phyloP scores from a whole-genome alignment of 2,113 vertebrate genomes.

The Pteruthius melanotis region DNA sequence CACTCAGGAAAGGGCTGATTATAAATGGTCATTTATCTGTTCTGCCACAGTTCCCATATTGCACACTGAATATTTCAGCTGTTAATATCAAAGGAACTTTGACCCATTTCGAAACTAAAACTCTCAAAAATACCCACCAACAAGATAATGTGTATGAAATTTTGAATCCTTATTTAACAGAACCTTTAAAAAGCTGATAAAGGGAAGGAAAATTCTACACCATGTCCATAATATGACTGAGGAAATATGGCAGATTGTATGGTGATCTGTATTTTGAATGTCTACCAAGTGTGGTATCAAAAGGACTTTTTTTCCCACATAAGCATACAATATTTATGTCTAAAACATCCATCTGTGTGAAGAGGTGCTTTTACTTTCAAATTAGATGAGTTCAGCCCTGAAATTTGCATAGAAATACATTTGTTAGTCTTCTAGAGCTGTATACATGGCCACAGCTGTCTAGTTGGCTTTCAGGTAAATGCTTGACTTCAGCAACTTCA shows the following conservation, averaged over 20 bases:
- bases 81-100: neutral
- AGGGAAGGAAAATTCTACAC: neutral
- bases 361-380: neutral
- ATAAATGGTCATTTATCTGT: neutral
- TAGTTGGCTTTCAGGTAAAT: neutral
- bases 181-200: neutral
- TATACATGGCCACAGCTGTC: neutral
- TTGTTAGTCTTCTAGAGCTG: neutral
- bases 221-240: neutral
- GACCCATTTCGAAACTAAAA: neutral
- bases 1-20: neutral
- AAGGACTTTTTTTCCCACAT: neutral
- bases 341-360: neutral
- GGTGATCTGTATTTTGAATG: neutral
- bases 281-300: neutral
- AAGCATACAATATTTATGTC: neutral
- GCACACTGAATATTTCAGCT: neutral
- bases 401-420: neutral
- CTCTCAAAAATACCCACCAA: neutral
- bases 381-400: neutral
- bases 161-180: neutral
- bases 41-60: neutral
- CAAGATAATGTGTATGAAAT: neutral
- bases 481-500: neutral
- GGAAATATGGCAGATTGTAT: neutral